Evolutionary conservation across 30 jellyfish, hydroid and myxozoan genomes (phyloP), one percentile per base, ranked within the genome.

Genomic region (Chrysaora quinquecirrha): DNA sequence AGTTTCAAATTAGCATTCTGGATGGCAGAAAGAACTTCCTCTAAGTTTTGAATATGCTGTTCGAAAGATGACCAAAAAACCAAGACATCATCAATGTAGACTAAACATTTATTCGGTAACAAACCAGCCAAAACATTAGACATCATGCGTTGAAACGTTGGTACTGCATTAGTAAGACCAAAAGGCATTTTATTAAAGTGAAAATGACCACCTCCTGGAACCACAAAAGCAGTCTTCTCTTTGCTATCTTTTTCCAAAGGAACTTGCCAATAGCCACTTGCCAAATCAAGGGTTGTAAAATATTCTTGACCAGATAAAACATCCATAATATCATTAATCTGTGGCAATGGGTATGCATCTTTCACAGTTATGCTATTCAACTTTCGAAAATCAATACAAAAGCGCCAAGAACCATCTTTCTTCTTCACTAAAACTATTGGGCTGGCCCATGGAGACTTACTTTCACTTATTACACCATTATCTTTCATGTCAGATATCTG

Each of bases 351-450:
- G 3, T 71, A 30, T 2, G 38, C 68, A 71, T 71, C 83, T 7
- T 19, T 14, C 24, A 34, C 38, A 2, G 83, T 71, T 9, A 71
- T 24, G 4, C 24, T 31, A 23, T 71, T 71, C 12, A 27, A 33
- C 34, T 35, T 71, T 4, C 83, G 47, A 71, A 6, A 74, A 23
- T 74, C 80, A 3, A 74, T 25, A 25, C 79, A 74, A 19, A 48
- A 48, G 10, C 86, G 10, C 19, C n/a, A 4, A 3, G 50, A 10
- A 6, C 86, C 56, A 30, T 74, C 86, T 11, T 20, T 4, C 81
- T 74, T 74, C 29, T 74, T 74, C 35, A 74, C 86, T 9, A 74
- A 27, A 52, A 52, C 68, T 3, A 52, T 20, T 52, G 68, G 68
- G 24, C 29, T 10, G 12, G 29, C 2, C 24, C 29, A 52, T 4